Conservation (phyloP, 2,888 invertebrate species). For the Tetrapedia diversipes region DNA sequence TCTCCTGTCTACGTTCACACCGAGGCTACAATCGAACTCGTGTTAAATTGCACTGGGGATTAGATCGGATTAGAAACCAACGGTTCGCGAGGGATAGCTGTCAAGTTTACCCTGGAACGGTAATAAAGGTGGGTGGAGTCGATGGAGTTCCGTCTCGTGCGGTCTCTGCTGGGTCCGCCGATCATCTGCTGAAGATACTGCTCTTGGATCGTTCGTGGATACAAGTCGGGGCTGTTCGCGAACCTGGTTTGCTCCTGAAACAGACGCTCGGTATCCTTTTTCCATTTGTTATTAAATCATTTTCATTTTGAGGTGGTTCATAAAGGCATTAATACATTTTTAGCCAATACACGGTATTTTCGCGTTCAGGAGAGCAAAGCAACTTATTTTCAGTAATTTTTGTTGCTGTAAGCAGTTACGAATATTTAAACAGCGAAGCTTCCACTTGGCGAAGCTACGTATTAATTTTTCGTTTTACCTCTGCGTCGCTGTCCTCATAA, state of each 20-base stretch:
- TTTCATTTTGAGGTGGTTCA: not conserved
- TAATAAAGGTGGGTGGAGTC: constrained; percentile 79
- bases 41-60: constrained; percentile 48
- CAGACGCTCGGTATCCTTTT: constrained; percentile 70
- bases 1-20: constrained; percentile 75
- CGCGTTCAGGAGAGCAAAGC: no score
- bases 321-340: no score
- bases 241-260: constrained; percentile 77
- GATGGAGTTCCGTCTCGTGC: constrained; percentile 77
- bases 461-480: constrained; percentile 71
- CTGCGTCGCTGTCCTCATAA: constrained; percentile 79
- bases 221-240: constrained; percentile 78
- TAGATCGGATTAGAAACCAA: constrained; percentile 41
- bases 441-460: not conserved
- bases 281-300: not conserved
- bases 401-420: no score
- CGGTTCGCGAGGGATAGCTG: constrained; percentile 44
- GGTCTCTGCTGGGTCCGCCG: constrained; percentile 60
- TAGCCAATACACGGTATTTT: no score
- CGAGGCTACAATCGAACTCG: constrained; percentile 71
- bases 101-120: constrained; percentile 79
- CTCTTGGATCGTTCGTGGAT: constrained; percentile 70
- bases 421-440: not conserved
- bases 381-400: no score
- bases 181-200: constrained; percentile 69